Evolutionary conservation across 2,888 invertebrate genomes (phyloP).

Genomic region (Trichogramma evanescens): DNA sequence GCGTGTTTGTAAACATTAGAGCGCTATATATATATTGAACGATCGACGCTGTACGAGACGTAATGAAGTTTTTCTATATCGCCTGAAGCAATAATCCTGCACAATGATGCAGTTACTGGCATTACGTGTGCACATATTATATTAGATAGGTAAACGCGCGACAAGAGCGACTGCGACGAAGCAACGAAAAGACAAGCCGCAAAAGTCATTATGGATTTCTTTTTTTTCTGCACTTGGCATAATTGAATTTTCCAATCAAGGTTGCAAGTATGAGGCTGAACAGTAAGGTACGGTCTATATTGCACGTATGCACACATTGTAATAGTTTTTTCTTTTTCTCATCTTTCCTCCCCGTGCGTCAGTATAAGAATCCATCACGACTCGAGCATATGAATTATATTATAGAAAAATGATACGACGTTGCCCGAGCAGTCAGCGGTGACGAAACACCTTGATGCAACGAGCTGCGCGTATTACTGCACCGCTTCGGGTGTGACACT

Average conservation of each 20-base stretch:
- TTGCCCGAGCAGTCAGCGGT: constrained; percentile 2
- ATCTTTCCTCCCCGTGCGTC: not conserved
- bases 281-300: not conserved
- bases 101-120: not conserved
- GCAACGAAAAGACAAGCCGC: not conserved
- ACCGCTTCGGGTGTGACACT: not conserved
- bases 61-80: constrained; percentile 7
- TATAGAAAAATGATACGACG: not conserved
- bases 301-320: not conserved
- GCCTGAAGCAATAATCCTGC: not conserved
- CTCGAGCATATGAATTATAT: not conserved
- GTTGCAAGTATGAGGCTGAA: not conserved
- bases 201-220: constrained; percentile 13
- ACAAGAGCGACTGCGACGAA: not conserved
- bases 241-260: constrained; percentile 21
- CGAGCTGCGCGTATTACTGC: not conserved
- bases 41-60: not conserved
- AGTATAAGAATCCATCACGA: not conserved
- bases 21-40: not conserved
- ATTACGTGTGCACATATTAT: too few relatives aligned
- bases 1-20: not conserved
- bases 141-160: not conserved
- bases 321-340: constrained; percentile 14
- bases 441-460: constrained; percentile 21
- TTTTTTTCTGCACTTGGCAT: not conserved